Base-by-base conservation (phyloP, 2,113 vertebrate genomes). In the Seriola dumerili region DNA sequence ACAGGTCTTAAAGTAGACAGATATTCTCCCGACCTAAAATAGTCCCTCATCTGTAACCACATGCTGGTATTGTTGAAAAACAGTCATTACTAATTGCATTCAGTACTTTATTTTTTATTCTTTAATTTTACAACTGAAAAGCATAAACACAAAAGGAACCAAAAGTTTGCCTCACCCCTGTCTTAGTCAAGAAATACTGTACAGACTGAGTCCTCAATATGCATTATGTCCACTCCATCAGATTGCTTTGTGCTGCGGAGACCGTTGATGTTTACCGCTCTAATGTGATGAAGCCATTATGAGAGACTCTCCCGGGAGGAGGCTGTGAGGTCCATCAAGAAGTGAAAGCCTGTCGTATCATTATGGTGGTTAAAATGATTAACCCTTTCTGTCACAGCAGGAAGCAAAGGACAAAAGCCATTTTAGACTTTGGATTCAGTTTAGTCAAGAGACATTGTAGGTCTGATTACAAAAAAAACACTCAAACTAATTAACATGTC, bases 211-310 rank as follows among this genome's bases (percentile, higher is more conserved):
- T 79, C 61, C n/a, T 72, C 57, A 72, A 65, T 80, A 70, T 69
- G 66, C 72, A 80, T 83, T 54, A 65, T 21, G 64, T 77, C 67
- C 69, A 77, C 83, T 72, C 74, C 85, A 64, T 64, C 72, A 72
- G 69, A 88, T 78, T 85, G 83, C 80, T 83, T 59, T 78, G 80
- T 61, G 59, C 57, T 70, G 59, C 32, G 23, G 62, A 82, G 75
- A 68, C 65, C 5, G 29, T 63, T 65, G 38, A 25, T 81, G 78
- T 81, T 84, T 67, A 72, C 73, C 50, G 36, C 23, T 23, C 13
- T 87, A 79, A 87, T 75, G 70, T 78, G 65, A 83, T 87, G 72
- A 85, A 85, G 50, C 54, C 70, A 62, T 81, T 67, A 83, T 70
- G 68, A 63, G 68, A 72, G 62, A 38, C 52, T 76, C 73, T 67